Evolutionary conservation across 1,140 invertebrate genomes (phyloP).

Genomic region (Lucilia sericata): DNA sequence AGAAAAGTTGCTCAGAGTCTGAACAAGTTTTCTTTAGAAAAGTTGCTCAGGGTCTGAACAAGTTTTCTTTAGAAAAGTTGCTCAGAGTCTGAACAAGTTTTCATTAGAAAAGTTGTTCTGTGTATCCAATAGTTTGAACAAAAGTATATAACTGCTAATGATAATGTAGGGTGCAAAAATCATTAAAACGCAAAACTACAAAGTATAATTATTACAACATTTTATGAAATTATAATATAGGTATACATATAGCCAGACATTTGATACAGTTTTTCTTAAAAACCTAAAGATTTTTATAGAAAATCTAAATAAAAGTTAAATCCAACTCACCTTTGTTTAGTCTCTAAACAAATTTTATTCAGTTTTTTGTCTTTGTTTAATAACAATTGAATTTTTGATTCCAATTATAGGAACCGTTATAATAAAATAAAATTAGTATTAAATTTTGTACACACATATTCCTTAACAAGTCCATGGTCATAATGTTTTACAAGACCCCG

Average conservation of each 20-base stretch:
- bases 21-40: too few species aligned
- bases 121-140: too few species aligned
- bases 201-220: neutral
- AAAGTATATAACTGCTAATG: too few species aligned
- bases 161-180: neutral
- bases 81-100: too few species aligned
- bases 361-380: neutral
- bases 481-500: neutral
- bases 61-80: too few species aligned
- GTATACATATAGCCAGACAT: neutral
- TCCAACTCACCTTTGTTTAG: neutral
- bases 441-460: conserved; percentile 66
- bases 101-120: too few species aligned
- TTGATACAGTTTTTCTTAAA: too few species aligned
- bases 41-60: too few species aligned
- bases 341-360: conserved; percentile 29
- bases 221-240: conserved; percentile 5
- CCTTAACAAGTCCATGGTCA: conserved; percentile 56
- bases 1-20: too few species aligned
- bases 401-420: conserved; percentile 68
- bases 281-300: too few species aligned
- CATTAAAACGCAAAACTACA: neutral
- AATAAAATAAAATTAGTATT: conserved; percentile 68
- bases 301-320: too few species aligned
- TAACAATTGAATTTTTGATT: conserved; percentile 63